A percentile compares a stretch with the other conserved stretches of the same genome.
Evolutionary conservation across 2,888 invertebrate species (phyloP).

Genomic region (Trachelus tabidus): DNA sequence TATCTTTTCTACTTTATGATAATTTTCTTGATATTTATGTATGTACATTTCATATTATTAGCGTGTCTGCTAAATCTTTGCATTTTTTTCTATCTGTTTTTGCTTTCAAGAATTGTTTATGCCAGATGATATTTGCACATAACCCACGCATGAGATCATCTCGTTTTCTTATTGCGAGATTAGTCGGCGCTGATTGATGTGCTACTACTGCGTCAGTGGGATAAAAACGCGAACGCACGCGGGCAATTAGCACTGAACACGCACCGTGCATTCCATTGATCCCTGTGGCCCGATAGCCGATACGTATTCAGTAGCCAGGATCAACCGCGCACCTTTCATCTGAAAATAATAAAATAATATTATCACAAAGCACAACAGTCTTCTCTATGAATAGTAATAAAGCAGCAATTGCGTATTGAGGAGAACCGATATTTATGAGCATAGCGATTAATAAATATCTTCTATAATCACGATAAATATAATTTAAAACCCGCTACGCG

Average conservation of each 20-base stretch:
- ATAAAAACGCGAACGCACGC: constrained; percentile 39
- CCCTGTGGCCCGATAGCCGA: constrained; percentile 12
- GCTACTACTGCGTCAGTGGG: not conserved
- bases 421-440: not conserved
- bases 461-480: not conserved
- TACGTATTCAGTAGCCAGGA: not conserved
- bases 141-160: not conserved
- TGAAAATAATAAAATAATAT: not conserved
- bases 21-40: not conserved
- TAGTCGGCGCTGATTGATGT: not conserved
- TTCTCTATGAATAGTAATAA: not conserved
- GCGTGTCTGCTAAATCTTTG: not conserved
- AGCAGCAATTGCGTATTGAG: not conserved
- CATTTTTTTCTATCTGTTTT: not conserved
- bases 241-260: constrained; percentile 44
- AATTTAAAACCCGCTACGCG: not conserved
- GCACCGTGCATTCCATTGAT: constrained; percentile 36
- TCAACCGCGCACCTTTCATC: not conserved
- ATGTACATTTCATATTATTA: not conserved
- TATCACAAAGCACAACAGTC: not conserved
- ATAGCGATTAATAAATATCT: not conserved
- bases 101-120: not conserved
- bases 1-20: not conserved
- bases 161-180: not conserved
- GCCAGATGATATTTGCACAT: not conserved